Percentiles rank a stretch among this genome's conserved stretches.
Conservation (phyloP, 2,797 vertebrate species). For the Argyrosomus regius region DNA sequence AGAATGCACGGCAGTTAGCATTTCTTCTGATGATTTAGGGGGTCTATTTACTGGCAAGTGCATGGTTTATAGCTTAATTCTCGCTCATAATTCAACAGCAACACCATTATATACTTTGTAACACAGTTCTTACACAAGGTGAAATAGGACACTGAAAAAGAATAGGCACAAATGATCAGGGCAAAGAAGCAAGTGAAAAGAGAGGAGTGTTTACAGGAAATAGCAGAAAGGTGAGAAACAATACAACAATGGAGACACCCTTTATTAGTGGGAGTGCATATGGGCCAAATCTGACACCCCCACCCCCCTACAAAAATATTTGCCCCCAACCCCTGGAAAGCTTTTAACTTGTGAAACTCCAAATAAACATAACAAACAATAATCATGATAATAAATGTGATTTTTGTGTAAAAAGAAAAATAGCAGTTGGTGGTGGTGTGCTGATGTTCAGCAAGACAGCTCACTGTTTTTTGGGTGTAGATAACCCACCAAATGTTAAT, state of each 20-base stretch:
- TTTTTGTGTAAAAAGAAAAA: no score
- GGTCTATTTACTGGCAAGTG: conserved; percentile 61
- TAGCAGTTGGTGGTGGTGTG: no score
- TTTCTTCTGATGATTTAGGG: conserved; percentile 72
- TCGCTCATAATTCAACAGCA: conserved; percentile 64
- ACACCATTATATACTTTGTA: conserved; percentile 61
- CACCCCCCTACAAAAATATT: no score
- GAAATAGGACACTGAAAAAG: conserved; percentile 48
- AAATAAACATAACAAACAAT: background rate
- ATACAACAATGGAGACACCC: background rate
- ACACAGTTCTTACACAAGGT: conserved; percentile 50
- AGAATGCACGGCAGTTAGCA: conserved; percentile 63
- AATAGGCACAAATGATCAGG: conserved; percentile 23
- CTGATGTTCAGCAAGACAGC: no score
- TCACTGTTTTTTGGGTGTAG: background rate
- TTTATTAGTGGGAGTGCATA: background rate
- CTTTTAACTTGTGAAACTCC: background rate
- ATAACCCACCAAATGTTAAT: background rate
- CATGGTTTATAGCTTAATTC: conserved; percentile 66
- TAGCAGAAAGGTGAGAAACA: background rate
- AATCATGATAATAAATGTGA: no score
- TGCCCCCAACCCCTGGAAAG: no score
- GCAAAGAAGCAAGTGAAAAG: background rate
- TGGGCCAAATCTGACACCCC: background rate
- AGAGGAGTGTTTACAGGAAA: conserved; percentile 5